Evolutionary conservation across 2,888 invertebrate genomes (phyloP), one percentile per base, ranked within the genome.

Genomic region (Patella caerulea): DNA sequence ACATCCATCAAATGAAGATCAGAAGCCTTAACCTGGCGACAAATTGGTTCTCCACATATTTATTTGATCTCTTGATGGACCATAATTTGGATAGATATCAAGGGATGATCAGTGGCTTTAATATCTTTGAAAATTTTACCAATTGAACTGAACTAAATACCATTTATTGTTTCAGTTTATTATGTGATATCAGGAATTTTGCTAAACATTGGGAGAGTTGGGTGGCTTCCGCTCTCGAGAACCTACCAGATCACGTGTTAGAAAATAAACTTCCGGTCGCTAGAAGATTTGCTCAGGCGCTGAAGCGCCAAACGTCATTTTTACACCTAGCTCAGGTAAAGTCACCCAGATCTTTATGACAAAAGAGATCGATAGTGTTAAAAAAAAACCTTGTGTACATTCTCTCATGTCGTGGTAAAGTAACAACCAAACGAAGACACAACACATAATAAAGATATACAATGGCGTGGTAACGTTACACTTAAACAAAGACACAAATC

Each of bases 271-370:
- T 91, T 74, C 88, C 89, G 4, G 90, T 90, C 0, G 91, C 91
- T 3, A 83, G 88, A 52, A 77, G 90, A 34, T 92, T 92, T 82
- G 84, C 90, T 1, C 88, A 88, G 78, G 82, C 90, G 7, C 83
- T 92, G 53, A 91, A 90, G 82, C 83, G 92, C 72, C 91, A 92
- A 74, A 88, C 90, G 0, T 91, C 92, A n/a, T 92, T 92, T 83
- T 84, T 92, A 14, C 91, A 91, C 84, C 83, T 92, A 45, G 91
- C 91, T 11, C 92, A 92, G 88, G 92, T 92, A 84, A 76, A 56
- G 71, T 55, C 4, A 17, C 11, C 5, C 17, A 70, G 53, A 52
- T 59, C 3, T 15, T 17, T 19, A 7, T 59, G 59, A n/a, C 59
- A 59, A 9, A 59, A 15, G 17, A 4, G 15, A 14, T 59, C 2